Conservation (phyloP, 2,797 vertebrate species). For the Pseudochirops cupreus region DNA sequence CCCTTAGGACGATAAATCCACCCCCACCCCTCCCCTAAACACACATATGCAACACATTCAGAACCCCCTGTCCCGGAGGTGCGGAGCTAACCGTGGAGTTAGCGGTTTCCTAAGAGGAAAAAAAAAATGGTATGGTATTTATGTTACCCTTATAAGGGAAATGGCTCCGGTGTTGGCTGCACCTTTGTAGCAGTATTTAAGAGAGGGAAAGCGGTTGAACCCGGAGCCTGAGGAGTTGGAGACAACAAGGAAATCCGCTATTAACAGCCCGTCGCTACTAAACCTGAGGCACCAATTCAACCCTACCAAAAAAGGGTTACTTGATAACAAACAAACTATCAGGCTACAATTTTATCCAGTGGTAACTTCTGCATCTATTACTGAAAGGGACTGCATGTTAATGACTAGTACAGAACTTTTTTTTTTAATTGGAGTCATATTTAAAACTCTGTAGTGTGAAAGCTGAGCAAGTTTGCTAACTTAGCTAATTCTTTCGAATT, state of each 20-base stretch:
- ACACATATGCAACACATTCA: background rate
- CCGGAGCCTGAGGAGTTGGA: background rate
- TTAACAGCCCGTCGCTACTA: constrained; percentile 1
- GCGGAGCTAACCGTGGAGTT: background rate
- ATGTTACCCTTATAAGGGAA: constrained; percentile 64
- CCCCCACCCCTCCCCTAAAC: background rate
- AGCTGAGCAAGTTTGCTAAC: background rate
- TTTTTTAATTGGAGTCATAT: background rate
- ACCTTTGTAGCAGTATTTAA: constrained; percentile 18
- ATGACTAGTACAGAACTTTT: background rate
- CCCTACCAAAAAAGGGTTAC: background rate
- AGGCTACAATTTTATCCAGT: background rate
- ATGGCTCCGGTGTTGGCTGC: constrained; percentile 39
- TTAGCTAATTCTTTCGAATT: background rate
- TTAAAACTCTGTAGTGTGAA: background rate
- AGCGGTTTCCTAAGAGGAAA: constrained; percentile 14
- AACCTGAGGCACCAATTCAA: constrained; percentile 27
- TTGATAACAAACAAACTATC: background rate
- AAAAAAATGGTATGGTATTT: constrained; percentile 11
- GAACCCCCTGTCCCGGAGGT: constrained; percentile 13
- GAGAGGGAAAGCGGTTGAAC: background rate
- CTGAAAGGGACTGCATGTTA: background rate
- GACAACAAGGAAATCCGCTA: constrained; percentile 21
- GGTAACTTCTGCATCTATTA: background rate
- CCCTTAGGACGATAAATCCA: background rate